These are phyloP conservation scores for Triops cancriformis DNA, from an alignment of 1,140 invertebrate species.

Conservation along the genomic window DNA sequence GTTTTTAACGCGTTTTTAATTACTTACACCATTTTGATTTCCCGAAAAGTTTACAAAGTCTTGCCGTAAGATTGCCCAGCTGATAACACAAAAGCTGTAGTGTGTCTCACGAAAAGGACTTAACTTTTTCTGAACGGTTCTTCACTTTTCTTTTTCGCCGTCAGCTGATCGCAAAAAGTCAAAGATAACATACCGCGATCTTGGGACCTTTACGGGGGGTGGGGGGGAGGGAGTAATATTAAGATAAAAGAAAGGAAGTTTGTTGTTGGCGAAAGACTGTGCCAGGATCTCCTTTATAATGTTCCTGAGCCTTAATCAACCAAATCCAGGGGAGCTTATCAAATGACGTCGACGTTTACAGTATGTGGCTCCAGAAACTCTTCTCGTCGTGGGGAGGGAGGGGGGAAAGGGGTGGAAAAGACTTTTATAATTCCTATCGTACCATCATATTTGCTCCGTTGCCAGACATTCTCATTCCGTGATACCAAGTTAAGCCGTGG, in stretches of 20 bases:
- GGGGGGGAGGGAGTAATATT: neutral
- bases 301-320: neutral
- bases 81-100: neutral
- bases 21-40: neutral
- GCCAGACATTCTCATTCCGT: constrained; percentile 1
- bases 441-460: neutral
- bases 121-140: neutral
- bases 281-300: neutral
- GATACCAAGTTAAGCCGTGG: constrained; percentile 7
- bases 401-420: neutral
- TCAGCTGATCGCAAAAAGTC: neutral
- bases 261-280: constrained; percentile 6
- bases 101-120: neutral
- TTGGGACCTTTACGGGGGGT: neutral
- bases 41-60: neutral
- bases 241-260: neutral
- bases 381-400: neutral
- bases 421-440: neutral
- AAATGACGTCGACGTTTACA: neutral
- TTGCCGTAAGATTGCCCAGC: neutral
- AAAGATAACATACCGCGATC: neutral
- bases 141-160: too few species aligned
- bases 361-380: neutral
- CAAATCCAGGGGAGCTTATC: constrained; percentile 2
- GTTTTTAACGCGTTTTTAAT: neutral